Conservation (phyloP, 2,113 vertebrate species). For the Puntigrus tetrazona region DNA sequence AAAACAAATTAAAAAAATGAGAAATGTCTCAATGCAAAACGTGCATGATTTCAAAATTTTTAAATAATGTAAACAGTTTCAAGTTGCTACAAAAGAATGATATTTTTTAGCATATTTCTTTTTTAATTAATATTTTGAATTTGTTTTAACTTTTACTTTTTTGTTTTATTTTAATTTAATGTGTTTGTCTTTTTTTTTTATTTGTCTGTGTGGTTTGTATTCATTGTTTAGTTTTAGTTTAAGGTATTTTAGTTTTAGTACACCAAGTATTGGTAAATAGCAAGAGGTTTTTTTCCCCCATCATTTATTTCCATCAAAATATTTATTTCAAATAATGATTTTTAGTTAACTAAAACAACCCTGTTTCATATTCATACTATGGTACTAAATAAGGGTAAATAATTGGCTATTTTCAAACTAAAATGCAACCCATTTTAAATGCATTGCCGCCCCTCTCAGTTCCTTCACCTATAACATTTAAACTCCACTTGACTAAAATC, state of each 20-base stretch:
- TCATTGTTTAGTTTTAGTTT: no score
- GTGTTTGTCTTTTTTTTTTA: no score
- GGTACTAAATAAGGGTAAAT: not conserved
- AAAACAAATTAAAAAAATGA: not conserved
- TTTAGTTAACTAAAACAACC: not conserved
- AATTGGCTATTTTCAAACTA: not conserved
- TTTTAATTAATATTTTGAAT: not conserved
- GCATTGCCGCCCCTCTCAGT: not conserved
- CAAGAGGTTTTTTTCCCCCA: no score
- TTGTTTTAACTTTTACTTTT: not conserved
- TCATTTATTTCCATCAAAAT: not conserved
- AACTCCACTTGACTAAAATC: slow-evolving; percentile 20
- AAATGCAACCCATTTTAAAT: not conserved
- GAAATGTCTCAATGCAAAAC: no score
- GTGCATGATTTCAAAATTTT: not conserved
- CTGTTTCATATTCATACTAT: not conserved
- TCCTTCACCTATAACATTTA: slow-evolving; percentile 13
- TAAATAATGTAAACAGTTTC: not conserved
- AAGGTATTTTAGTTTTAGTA: not conserved
- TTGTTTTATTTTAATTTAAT: no score
- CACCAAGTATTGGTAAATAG: not conserved
- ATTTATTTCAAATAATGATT: not conserved
- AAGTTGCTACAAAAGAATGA: no score
- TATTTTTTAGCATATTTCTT: not conserved
- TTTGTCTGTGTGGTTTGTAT: no score